Percentiles rank a stretch among this genome's conserved stretches.
phyloP scores from a whole-genome alignment of 2,888 invertebrate species.

The Brassicogethes aeneus region DNA sequence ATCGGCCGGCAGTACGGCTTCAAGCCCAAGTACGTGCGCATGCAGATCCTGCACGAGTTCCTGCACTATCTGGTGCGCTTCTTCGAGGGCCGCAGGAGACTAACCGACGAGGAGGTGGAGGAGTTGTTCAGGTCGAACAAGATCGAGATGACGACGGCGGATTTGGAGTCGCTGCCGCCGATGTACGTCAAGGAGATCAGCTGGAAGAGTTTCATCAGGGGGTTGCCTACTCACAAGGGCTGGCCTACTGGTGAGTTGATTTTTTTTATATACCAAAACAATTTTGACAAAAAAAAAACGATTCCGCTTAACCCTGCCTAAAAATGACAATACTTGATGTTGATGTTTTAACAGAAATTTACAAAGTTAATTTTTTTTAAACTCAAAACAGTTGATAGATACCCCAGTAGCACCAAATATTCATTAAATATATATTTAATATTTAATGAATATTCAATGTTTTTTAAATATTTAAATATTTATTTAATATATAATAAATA shows the following conservation, averaged over 20 bases:
- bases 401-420: no score
- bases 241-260: constrained; percentile 33
- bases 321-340: no score
- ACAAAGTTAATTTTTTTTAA: no score
- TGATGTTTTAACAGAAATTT: no score
- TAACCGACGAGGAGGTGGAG: constrained; percentile 30
- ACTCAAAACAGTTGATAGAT: no score
- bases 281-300: no score
- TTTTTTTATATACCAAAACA: neutral
- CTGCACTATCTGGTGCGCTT: constrained; percentile 61
- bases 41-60: constrained; percentile 57
- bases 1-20: constrained; percentile 6
- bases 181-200: constrained; percentile 46
- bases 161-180: constrained; percentile 41
- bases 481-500: no score
- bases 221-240: constrained; percentile 49
- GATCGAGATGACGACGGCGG: constrained; percentile 32
- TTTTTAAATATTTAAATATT: no score
- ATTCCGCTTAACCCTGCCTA: no score
- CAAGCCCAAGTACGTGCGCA: constrained; percentile 17
- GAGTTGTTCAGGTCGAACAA: constrained; percentile 19
- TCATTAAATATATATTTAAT: no score
- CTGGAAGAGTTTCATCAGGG: constrained; percentile 68
- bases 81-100: constrained; percentile 15
- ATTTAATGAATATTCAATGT: no score